These are phyloP conservation scores for Zootoca vivipara DNA, from an alignment of 2,113 vertebrate species.

Conservation along the genomic window DNA sequence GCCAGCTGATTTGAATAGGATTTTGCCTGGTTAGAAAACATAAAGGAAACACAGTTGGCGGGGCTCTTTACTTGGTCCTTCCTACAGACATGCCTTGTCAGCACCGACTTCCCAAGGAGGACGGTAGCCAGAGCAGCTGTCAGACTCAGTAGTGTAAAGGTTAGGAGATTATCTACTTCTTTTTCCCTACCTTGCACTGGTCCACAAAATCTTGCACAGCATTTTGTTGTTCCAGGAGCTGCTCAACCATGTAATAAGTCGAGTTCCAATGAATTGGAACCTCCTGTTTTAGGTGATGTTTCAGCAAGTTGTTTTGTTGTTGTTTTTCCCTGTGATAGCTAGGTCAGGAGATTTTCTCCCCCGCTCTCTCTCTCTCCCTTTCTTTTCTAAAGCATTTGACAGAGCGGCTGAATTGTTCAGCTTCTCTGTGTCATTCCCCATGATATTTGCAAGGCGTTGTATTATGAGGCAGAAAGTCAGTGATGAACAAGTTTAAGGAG, in stretches of 20 bases:
- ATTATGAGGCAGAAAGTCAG: slow-evolving; percentile 29
- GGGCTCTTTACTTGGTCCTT: slow-evolving; percentile 28
- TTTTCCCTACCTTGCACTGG: slow-evolving; percentile 17
- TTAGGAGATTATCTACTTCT: slow-evolving; percentile 37
- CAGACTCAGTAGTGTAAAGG: neutral
- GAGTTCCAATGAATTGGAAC: slow-evolving; percentile 51
- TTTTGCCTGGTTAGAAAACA: neutral
- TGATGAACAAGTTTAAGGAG: slow-evolving; percentile 35
- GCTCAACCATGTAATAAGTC: slow-evolving; percentile 52
- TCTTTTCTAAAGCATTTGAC: slow-evolving; percentile 45
- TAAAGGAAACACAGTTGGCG: neutral
- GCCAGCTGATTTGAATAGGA: neutral
- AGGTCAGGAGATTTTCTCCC: slow-evolving; percentile 37
- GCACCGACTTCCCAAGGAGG: slow-evolving; percentile 21
- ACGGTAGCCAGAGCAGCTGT: slow-evolving; percentile 31
- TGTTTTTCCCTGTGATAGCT: slow-evolving; percentile 11
- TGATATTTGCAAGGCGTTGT: slow-evolving; percentile 38
- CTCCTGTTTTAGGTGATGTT: slow-evolving; percentile 51
- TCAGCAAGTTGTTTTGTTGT: slow-evolving; percentile 54
- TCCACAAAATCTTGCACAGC: slow-evolving; percentile 45
- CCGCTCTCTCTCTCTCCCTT: neutral
- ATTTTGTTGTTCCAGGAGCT: slow-evolving; percentile 53
- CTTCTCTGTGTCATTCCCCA: slow-evolving; percentile 31
- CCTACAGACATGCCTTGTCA: neutral
- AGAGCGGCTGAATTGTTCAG: slow-evolving; percentile 51